Evolutionary conservation across 2,797 vertebrate species (phyloP).

Genomic region (Sarcoramphus papa): DNA sequence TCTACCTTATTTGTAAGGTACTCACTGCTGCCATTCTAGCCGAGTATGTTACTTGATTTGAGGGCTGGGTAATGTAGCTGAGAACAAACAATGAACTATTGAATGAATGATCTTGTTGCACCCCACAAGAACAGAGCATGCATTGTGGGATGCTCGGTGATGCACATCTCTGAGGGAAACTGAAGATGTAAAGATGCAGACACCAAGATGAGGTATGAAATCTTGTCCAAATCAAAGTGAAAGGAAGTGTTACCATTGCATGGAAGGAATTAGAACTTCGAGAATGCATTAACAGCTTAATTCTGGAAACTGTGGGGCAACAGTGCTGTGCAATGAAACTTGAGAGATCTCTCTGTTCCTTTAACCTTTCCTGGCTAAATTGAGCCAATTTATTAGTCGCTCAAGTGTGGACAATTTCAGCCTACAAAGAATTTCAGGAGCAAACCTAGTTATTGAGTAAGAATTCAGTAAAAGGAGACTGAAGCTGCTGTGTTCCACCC

Average conservation of each 20-base stretch:
- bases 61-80: neutral
- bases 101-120: neutral
- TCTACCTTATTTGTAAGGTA: neutral
- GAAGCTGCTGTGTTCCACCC: neutral
- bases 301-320: neutral
- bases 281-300: constrained; percentile 8
- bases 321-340: neutral
- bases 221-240: neutral
- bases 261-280: neutral
- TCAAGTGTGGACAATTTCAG: constrained; percentile 24
- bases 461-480: neutral
- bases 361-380: neutral
- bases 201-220: constrained; percentile 14
- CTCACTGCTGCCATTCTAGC: neutral
- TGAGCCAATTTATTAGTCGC: constrained; percentile 1
- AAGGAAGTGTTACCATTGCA: constrained; percentile 1
- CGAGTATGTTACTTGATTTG: neutral
- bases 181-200: constrained; percentile 30
- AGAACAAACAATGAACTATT: constrained; percentile 13
- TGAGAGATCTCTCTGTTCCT: neutral
- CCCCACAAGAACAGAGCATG: neutral
- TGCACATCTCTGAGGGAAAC: constrained; percentile 25
- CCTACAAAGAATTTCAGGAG: neutral
- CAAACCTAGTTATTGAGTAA: neutral
- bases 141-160: neutral